Base-by-base conservation (phyloP, 2,888 invertebrate species). In the Conistra vaccinii region DNA sequence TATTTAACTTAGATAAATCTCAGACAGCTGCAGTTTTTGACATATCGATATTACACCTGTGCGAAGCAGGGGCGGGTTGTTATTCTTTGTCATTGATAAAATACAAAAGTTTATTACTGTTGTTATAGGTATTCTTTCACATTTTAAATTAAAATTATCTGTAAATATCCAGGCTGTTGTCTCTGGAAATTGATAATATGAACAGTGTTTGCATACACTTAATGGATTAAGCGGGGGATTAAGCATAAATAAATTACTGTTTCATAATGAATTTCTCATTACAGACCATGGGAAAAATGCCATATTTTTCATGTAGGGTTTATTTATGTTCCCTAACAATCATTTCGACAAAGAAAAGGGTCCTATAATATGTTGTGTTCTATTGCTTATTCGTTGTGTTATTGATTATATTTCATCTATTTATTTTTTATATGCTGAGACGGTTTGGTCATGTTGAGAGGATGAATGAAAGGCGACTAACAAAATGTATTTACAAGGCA, bases 241-340 rank as follows among this genome's bases (percentile, higher is more conserved):
- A 67, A 66, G 55, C n/a, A 9, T 55, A 32, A 32, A 66, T 66
- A 20, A 57, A 32, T 57, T 32, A 32, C 32, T n/a, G 23, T 70
- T 14, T 26, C 7, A n/a, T 17, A n/a, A 39, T 70, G 0, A 29
- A 55, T 39, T 55, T n/a, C 10, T 2, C 23, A 5, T 23, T 26
- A 23, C 7, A 39, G 6, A 26, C 23, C 26, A 5, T 23, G 35
- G 9, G 23, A 39, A 51, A 35, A 26, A 14, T 68, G 0, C 23
- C 17, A 35, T n/a, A 29, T 10, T 20, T 29, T 45, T 65, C 7
- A 29, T 23, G 45, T 14, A 45, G 3, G 14, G 23, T 29, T 65
- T 29, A 20, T 63, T 26, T 42, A 6, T 20, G 17, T 42, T 42
- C 10, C 10, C 1, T 12, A 20, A 42, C 2, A 39, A 39, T 39